Percentiles rank a stretch among this genome's conserved stretches.
phyloP scores from a whole-genome alignment of 2,797 vertebrate genomes.

The Cynodonichthys magdalenae region DNA sequence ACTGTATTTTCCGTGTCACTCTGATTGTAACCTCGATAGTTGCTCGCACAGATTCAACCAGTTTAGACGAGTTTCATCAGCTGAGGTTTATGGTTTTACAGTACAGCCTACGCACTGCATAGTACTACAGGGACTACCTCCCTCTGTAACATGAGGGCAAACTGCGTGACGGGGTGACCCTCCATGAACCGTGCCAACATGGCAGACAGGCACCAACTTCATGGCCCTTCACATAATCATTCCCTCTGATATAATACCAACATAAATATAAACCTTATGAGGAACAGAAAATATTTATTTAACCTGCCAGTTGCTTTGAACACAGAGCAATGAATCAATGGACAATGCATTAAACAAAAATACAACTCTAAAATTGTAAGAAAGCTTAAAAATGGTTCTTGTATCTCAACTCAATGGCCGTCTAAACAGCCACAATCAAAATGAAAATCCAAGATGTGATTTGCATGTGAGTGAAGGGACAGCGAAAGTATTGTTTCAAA shows the following conservation, averaged over 20 bases:
- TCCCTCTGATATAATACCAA: conserved; percentile 20
- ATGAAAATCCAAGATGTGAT: conserved; percentile 24
- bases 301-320: background rate
- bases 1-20: conserved; percentile 1
- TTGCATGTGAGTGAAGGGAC: conserved; percentile 47
- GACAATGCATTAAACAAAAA: background rate
- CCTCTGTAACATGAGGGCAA: conserved; percentile 7
- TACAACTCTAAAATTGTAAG: background rate
- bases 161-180: conserved; percentile 46
- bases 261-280: background rate
- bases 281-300: conserved; percentile 1
- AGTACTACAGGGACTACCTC: conserved; percentile 13
- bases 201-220: conserved; percentile 32
- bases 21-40: conserved; percentile 5
- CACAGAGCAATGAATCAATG: background rate
- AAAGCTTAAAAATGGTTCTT: background rate
- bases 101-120: background rate
- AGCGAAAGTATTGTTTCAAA: conserved; percentile 54
- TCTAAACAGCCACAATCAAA: background rate
- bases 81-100: conserved; percentile 63
- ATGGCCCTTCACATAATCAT: conserved; percentile 34
- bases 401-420: too few species aligned
- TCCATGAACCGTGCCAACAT: conserved; percentile 48
- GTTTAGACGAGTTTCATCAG: conserved; percentile 36
- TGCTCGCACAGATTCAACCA: conserved; percentile 16